A percentile compares a stretch with the other conserved stretches of the same genome.
Evolutionary conservation across 2,888 invertebrate genomes (phyloP).

Genomic region (Torymus tubicola): DNA sequence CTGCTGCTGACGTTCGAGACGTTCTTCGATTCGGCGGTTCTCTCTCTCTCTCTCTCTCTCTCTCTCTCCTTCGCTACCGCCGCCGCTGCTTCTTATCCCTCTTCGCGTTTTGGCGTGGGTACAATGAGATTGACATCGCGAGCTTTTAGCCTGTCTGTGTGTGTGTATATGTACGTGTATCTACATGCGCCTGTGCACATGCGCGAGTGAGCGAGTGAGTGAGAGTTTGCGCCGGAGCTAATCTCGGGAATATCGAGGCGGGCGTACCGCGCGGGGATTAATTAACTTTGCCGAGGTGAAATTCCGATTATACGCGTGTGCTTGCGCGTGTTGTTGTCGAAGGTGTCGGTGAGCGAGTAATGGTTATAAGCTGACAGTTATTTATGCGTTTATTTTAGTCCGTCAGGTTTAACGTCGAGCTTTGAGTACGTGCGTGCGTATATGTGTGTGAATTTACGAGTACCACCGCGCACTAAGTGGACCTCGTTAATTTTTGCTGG

Average conservation of each 20-base stretch:
- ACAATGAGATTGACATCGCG: constrained; percentile 42
- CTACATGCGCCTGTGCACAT: not conserved
- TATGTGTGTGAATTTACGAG: too few species aligned
- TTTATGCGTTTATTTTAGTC: constrained; percentile 47
- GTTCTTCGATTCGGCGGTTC: constrained; percentile 57
- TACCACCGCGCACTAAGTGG: constrained; percentile 21
- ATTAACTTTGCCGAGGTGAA: constrained; percentile 44
- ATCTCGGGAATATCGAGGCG: constrained; percentile 34
- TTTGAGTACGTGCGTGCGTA: not conserved
- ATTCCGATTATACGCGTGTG: constrained; percentile 22
- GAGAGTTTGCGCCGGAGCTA: constrained; percentile 16
- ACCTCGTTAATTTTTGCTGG: constrained; percentile 38
- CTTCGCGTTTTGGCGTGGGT: not conserved
- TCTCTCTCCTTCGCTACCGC: not conserved
- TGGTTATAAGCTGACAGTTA: constrained; percentile 38
- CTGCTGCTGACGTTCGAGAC: constrained; percentile 65
- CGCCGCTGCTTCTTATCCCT: constrained; percentile 11
- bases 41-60: not conserved
- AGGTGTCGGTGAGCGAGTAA: constrained; percentile 21
- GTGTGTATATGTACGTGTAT: not conserved
- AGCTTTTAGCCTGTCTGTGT: constrained; percentile 36
- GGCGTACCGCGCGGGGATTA: constrained; percentile 30
- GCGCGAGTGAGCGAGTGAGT: too few species aligned
- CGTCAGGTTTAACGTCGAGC: constrained; percentile 10
- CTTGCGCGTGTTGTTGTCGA: not conserved